Evolutionary conservation across 2,113 vertebrate species (phyloP).

Genomic region (Misgurnus anguillicaudatus): DNA sequence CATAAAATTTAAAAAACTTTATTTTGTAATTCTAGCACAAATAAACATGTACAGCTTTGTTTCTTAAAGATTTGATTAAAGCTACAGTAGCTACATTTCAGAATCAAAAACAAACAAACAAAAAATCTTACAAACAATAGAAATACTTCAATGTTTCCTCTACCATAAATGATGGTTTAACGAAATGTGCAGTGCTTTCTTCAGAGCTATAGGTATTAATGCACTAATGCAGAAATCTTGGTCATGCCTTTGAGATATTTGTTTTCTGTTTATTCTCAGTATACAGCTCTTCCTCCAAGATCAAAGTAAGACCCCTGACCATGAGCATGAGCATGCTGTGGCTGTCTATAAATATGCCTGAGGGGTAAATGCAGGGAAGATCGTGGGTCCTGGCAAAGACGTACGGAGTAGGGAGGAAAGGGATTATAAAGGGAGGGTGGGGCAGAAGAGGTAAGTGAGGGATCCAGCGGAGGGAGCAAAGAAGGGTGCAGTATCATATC

Average conservation of each 20-base stretch:
- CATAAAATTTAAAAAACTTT: not conserved
- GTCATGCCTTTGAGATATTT: not conserved
- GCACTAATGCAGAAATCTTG: not conserved
- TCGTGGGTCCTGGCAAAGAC: slow-evolving; percentile 72
- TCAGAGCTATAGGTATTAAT: not conserved
- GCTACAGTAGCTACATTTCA: not conserved
- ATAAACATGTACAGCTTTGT: not conserved
- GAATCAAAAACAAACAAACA: not conserved
- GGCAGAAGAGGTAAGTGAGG: slow-evolving; percentile 55
- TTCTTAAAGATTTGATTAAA: not conserved
- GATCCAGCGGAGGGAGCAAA: slow-evolving; percentile 67
- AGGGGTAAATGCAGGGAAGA: slow-evolving; percentile 72
- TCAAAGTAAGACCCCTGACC: slow-evolving; percentile 72
- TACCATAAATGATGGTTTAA: not conserved
- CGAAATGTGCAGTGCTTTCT: slow-evolving; percentile 13
- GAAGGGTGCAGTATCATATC: slow-evolving; percentile 72
- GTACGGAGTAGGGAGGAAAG: slow-evolving; percentile 73
- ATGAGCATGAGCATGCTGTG: slow-evolving; percentile 66
- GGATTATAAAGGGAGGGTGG: slow-evolving; percentile 64
- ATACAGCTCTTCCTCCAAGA: slow-evolving; percentile 64
- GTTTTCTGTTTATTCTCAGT: slow-evolving; percentile 46
- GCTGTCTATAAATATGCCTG: slow-evolving; percentile 73
- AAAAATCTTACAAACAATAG: not conserved
- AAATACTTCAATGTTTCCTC: too few species aligned
- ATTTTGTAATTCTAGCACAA: not conserved